Conservation (phyloP, 2,888 invertebrate genomes). For the Mesochorus sp. region DNA sequence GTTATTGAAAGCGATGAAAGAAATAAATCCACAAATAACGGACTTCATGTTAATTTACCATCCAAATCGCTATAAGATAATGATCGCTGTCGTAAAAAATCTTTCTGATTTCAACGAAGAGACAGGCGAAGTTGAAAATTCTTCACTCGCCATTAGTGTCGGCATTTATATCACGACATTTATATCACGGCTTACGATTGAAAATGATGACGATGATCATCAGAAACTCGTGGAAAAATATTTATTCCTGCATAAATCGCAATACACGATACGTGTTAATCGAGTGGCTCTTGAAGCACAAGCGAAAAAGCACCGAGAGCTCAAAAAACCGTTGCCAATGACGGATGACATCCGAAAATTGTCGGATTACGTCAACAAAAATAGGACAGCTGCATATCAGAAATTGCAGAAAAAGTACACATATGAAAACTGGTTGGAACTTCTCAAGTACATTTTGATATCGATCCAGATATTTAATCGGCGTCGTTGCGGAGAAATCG, state of each 20-base stretch:
- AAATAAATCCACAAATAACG: slow-evolving; percentile 25
- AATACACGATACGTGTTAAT: slow-evolving; percentile 18
- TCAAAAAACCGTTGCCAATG: slow-evolving; percentile 29
- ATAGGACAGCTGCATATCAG: not conserved
- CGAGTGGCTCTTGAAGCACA: slow-evolving; percentile 34
- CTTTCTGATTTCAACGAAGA: not conserved
- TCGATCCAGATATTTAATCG: slow-evolving; percentile 50
- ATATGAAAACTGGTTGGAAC: slow-evolving; percentile 37
- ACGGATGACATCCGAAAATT: slow-evolving; percentile 35
- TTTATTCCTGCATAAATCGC: slow-evolving; percentile 27
- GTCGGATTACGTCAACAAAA: slow-evolving; percentile 12
- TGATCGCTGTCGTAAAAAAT: slow-evolving; percentile 44
- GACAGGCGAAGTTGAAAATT: slow-evolving; percentile 12
- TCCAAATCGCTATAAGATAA: slow-evolving; percentile 46
- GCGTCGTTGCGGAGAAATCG: slow-evolving; percentile 50
- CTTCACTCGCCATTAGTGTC: slow-evolving; percentile 8
- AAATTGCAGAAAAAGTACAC: slow-evolving; percentile 24
- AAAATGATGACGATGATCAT: slow-evolving; percentile 12
- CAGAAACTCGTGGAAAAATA: slow-evolving; percentile 36
- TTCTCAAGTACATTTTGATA: slow-evolving; percentile 28
- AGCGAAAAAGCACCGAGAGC: slow-evolving; percentile 29
- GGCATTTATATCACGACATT: slow-evolving; percentile 22
- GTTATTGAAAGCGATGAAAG: slow-evolving; percentile 47
- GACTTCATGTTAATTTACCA: slow-evolving; percentile 51
- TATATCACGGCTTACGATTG: not conserved